Conservation (phyloP, 2,797 vertebrate genomes). For the Galago senegalensis region DNA sequence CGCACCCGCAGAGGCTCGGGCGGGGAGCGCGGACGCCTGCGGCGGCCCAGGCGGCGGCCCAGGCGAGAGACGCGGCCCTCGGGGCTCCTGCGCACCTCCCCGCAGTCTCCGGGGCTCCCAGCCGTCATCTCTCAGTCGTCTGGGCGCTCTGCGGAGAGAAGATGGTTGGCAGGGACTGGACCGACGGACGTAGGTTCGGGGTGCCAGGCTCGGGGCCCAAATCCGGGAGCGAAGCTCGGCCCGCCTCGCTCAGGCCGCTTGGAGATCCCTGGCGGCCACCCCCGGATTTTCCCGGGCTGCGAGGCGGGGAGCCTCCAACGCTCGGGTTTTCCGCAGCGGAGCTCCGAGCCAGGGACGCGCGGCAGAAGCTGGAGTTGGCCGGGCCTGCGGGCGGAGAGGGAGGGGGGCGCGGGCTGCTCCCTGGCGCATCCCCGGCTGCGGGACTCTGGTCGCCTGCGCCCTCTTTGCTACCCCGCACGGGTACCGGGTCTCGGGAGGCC, state of each 20-base stretch:
- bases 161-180: conserved; percentile 50
- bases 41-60: conserved; percentile 88
- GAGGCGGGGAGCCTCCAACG: conserved; percentile 80
- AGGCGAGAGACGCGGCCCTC: conserved; percentile 80
- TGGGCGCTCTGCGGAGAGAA: conserved; percentile 77
- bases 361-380: conserved; percentile 73
- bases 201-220: not conserved
- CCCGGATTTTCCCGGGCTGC: conserved; percentile 78
- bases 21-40: conserved; percentile 89
- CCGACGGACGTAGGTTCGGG: conserved; percentile 61
- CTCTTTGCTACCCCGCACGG: not conserved
- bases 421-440: conserved; percentile 55
- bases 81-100: conserved; percentile 82
- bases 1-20: conserved; percentile 87
- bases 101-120: conserved; percentile 51
- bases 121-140: conserved; percentile 83
- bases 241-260: conserved; percentile 65
- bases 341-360: conserved; percentile 79
- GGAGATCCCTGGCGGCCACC: conserved; percentile 81
- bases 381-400: conserved; percentile 53
- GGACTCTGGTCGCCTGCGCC: conserved; percentile 51
- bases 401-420: conserved; percentile 38
- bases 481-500: not conserved
- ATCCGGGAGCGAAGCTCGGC: conserved; percentile 29
- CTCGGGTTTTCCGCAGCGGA: conserved; percentile 84